These are phyloP conservation scores for Zhuqinia jingwanae DNA, from an alignment of 2,888 invertebrate genomes.

Conservation along the genomic window DNA sequence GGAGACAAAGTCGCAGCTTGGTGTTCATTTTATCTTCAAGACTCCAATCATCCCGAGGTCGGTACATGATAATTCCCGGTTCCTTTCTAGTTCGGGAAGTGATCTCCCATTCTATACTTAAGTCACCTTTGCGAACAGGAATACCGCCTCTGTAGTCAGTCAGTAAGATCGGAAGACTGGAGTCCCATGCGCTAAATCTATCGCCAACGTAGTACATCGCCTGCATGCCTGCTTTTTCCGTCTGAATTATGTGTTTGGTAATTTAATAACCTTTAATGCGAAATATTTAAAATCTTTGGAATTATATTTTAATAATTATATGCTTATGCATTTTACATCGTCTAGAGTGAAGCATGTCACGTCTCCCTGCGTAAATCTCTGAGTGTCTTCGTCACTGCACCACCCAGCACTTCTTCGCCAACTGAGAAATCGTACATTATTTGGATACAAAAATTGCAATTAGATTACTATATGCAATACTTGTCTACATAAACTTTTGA, in stretches of 20 bases:
- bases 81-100: conserved; percentile 32
- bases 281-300: background rate
- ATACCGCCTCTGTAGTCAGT: conserved; percentile 72
- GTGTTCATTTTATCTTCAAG: conserved; percentile 51
- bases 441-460: background rate
- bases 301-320: no score
- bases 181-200: conserved; percentile 69
- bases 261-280: no score
- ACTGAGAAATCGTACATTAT: conserved; percentile 34
- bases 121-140: conserved; percentile 58
- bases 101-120: conserved; percentile 62
- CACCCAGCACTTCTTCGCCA: conserved; percentile 70
- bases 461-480: no score
- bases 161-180: conserved; percentile 64
- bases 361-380: conserved; percentile 68
- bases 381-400: conserved; percentile 69
- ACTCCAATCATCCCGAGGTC: conserved; percentile 72
- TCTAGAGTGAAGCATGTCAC: conserved; percentile 69
- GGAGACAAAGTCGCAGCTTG: conserved; percentile 62
- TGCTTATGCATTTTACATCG: conserved; percentile 29
- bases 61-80: conserved; percentile 66
- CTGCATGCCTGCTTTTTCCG: conserved; percentile 46
- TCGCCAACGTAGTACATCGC: conserved; percentile 73
- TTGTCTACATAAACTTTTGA: background rate
- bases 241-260: no score